Evolutionary conservation across 2,888 invertebrate species (phyloP).

Genomic region (Marronus borbonicus): DNA sequence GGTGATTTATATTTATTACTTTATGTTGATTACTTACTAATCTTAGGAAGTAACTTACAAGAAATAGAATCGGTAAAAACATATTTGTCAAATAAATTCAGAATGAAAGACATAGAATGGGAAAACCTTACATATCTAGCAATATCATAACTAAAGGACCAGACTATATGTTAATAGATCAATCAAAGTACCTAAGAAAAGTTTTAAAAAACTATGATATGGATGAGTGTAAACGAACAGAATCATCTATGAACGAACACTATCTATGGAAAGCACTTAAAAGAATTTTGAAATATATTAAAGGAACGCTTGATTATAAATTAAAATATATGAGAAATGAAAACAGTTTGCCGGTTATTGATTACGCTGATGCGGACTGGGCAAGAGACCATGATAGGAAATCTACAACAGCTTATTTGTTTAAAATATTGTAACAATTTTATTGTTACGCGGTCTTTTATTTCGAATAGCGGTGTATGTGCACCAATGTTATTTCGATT

Average conservation of each 20-base stretch:
- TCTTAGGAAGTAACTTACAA: too few species aligned
- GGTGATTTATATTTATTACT: slow-evolving; percentile 9
- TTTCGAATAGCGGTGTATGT: too few species aligned
- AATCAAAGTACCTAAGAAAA: slow-evolving; percentile 19
- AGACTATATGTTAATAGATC: slow-evolving; percentile 8
- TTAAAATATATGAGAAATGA: slow-evolving; percentile 51
- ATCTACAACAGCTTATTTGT: slow-evolving; percentile 50
- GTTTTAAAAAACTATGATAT: slow-evolving; percentile 17
- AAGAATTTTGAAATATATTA: slow-evolving; percentile 55
- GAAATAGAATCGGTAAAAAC: too few species aligned
- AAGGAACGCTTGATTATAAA: slow-evolving; percentile 53
- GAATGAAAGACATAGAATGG: too few species aligned
- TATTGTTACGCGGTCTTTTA: too few species aligned
- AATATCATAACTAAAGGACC: too few species aligned
- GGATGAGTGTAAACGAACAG: slow-evolving; percentile 20
- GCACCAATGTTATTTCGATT: too few species aligned
- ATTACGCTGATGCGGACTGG: slow-evolving; percentile 57
- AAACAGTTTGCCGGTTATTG: slow-evolving; percentile 49
- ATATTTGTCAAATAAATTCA: too few species aligned
- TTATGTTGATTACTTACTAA: neutral
- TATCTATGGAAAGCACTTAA: slow-evolving; percentile 55
- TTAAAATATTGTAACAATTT: too few species aligned
- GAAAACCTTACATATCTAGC: too few species aligned
- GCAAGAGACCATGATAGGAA: slow-evolving; percentile 51
- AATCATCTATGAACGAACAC: slow-evolving; percentile 47